A percentile compares a stretch with the other conserved stretches of the same genome.
Conservation (phyloP, 2,797 vertebrate species). For the Rhinella marina region DNA sequence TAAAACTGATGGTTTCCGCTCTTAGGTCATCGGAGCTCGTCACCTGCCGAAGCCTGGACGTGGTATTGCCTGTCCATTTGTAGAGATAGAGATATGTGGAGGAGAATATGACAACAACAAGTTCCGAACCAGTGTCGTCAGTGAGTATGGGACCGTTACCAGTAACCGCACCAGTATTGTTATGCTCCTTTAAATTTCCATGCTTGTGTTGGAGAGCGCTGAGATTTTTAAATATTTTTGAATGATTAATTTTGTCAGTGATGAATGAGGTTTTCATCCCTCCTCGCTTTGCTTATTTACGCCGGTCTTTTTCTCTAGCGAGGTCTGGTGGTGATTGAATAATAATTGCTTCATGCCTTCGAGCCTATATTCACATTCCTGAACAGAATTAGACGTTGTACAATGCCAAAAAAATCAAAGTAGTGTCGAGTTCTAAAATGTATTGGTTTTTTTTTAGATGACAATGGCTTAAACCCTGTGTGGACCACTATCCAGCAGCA, state of each 20-base stretch:
- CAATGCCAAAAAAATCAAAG: too few relatives aligned
- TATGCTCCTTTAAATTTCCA: neutral
- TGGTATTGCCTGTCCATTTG: slow-evolving; percentile 93
- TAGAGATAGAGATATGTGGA: slow-evolving; percentile 95
- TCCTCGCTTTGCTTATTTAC: too few relatives aligned
- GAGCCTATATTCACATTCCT: neutral
- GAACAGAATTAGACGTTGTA: neutral
- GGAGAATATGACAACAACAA: slow-evolving; percentile 86
- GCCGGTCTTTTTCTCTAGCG: too few relatives aligned
- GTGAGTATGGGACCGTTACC: slow-evolving; percentile 75
- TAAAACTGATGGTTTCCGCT: slow-evolving; percentile 9
- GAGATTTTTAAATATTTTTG: too few relatives aligned
- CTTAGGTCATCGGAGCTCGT: slow-evolving; percentile 90
- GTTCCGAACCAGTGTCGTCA: slow-evolving; percentile 90
- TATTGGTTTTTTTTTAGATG: slow-evolving; percentile 77
- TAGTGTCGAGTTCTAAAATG: neutral
- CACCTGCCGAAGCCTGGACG: slow-evolving; percentile 92
- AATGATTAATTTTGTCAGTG: too few relatives aligned
- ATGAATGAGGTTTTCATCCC: too few relatives aligned
- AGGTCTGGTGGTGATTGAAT: too few relatives aligned
- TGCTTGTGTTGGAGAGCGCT: neutral
- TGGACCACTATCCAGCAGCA: slow-evolving; percentile 84
- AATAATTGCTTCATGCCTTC: neutral
- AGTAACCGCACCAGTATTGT: neutral
- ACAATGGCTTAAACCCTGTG: slow-evolving; percentile 93